Conservation (phyloP, 2,113 vertebrate genomes). For the Tangachromis dhanisi region DNA sequence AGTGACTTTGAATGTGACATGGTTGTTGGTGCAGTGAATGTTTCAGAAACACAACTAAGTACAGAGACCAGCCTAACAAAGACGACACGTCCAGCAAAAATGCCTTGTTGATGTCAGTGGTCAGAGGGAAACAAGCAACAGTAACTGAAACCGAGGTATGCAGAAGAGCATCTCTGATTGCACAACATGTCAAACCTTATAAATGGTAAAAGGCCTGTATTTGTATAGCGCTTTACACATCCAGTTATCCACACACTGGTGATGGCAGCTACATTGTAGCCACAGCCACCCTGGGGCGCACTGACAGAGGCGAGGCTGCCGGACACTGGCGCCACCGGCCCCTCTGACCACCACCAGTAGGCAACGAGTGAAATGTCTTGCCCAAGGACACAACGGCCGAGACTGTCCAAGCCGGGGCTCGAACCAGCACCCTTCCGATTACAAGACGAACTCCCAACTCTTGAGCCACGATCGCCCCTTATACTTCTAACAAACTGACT, state of each 20-base stretch:
- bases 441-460: accelerated
- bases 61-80: background rate
- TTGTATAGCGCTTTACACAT: accelerated
- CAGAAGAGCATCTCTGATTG: background rate
- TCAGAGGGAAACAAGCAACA: background rate
- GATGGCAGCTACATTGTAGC: no score
- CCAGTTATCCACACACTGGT: accelerated
- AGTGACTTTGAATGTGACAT: background rate
- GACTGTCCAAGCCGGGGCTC: accelerated
- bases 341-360: no score
- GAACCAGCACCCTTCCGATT: no score
- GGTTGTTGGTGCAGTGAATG: background rate
- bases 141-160: background rate
- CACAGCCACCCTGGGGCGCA: no score
- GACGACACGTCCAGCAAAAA: background rate
- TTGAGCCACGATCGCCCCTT: no score
- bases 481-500: background rate
- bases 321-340: accelerated
- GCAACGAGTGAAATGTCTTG: accelerated
- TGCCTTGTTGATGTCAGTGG: background rate
- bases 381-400: accelerated
- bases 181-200: background rate
- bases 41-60: background rate
- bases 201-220: background rate
- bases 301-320: no score